Evolutionary conservation across 2,113 vertebrate genomes (phyloP), one percentile per base, ranked within the genome.

Genomic region (Aspiorhynchus laticeps): DNA sequence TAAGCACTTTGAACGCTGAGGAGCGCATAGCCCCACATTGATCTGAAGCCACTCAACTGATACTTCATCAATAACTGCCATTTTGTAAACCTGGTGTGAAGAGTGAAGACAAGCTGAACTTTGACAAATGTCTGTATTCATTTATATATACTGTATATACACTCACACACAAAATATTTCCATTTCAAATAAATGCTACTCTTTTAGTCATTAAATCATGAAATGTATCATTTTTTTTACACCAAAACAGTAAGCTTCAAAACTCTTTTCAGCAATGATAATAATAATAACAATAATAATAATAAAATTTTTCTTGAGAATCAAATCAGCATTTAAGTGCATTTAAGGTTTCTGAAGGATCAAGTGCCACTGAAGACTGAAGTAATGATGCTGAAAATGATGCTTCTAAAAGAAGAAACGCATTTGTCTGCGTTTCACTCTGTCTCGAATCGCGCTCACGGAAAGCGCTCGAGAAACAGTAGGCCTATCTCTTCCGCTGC

Each of bases 61-160:
- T 69, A 69, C 65, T 85, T 89, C 63, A 83, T 88, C 88, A 75
- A 81, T 84, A 67, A 56, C 71, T 65, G 81, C 73, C 77, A 31
- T 77, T 78, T 71, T 82, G 65, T 71, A 77, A 76, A 67, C 43
- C 51, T 74, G 65, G 59, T 83, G 51, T 51, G 73, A 75, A 28
- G 65, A 48, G 28, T 61, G 74, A 19, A n/a, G 43, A 51, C 33
- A n/a, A n/a, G n/a, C n/a, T n/a, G n/a, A n/a, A n/a, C n/a, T n/a
- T n/a, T n/a, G n/a, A n/a, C n/a, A n/a, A n/a, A n/a, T n/a, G n/a
- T n/a, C n/a, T n/a, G n/a, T n/a, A n/a, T n/a, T n/a, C n/a, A n/a
- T n/a, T n/a, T n/a, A n/a, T n/a, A 43, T 43, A 43, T 43, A 43
- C n/a, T 10, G 10, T 67, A 19, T 26, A 63, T 24, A 21, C n/a